Evolutionary conservation across 2,888 invertebrate genomes (phyloP).

Genomic region (Lissonota sp.): DNA sequence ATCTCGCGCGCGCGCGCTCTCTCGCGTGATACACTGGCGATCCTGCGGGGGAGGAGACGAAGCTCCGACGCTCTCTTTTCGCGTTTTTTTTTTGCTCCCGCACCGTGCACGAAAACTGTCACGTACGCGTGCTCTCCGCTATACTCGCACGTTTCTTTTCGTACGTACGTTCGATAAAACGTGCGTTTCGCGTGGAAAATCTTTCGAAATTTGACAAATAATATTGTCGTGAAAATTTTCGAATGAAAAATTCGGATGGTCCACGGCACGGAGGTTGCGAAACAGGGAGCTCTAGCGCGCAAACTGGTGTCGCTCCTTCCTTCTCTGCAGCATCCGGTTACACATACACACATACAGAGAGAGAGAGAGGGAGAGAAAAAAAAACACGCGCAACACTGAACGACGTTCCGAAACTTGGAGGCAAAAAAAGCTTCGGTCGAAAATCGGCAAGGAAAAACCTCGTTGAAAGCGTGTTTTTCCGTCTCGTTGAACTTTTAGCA

Average conservation of each 20-base stretch:
- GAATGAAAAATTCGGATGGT: slow-evolving; percentile 22
- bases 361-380: slow-evolving; percentile 23
- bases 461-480: background rate
- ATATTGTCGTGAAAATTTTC: background rate
- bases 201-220: too few species aligned
- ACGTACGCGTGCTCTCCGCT: slow-evolving; percentile 55
- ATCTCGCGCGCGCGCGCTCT: background rate
- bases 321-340: slow-evolving; percentile 67
- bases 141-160: slow-evolving; percentile 12
- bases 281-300: slow-evolving; percentile 28
- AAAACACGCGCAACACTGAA: background rate
- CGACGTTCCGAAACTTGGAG: background rate
- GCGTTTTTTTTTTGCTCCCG: background rate
- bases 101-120: slow-evolving; percentile 44
- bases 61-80: background rate
- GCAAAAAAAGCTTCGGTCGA: background rate
- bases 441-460: background rate
- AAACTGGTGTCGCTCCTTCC: slow-evolving; percentile 54
- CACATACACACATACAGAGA: slow-evolving; percentile 47
- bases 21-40: slow-evolving; percentile 33
- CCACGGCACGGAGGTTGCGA: slow-evolving; percentile 30
- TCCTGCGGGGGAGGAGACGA: slow-evolving; percentile 18
- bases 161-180: too few species aligned
- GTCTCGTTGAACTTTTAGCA: background rate
- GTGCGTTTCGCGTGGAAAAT: too few species aligned